Evolutionary conservation across 2,113 vertebrate species (phyloP).

Genomic region (Empidonax alnorum): DNA sequence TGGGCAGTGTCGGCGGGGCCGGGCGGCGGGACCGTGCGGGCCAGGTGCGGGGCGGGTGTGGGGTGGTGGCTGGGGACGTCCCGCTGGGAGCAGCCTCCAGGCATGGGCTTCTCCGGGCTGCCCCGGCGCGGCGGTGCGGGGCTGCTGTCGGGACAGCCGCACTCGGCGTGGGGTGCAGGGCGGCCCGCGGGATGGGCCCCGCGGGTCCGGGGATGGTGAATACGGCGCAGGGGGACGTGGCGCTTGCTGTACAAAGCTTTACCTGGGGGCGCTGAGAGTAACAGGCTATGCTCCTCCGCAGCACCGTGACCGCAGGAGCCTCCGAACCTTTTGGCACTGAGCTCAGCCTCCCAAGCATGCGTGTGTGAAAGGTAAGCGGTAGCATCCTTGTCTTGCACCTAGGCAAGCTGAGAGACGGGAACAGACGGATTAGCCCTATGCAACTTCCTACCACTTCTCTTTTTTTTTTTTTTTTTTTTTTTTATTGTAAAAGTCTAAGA

Average conservation of each 20-base stretch:
- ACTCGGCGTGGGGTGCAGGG: not conserved
- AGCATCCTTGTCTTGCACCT: not conserved
- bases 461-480: too few relatives aligned
- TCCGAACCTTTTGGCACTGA: rapidly evolving
- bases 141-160: not conserved
- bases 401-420: not conserved
- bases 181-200: not conserved
- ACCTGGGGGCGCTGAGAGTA: not conserved
- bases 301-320: not conserved
- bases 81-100: not conserved
- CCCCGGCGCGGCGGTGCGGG: not conserved
- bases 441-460: not conserved
- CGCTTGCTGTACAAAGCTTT: rapidly evolving
- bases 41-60: too few relatives aligned
- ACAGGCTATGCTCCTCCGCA: not conserved
- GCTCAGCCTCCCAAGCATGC: not conserved
- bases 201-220: not conserved
- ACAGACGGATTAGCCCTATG: not conserved
- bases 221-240: not conserved
- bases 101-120: not conserved
- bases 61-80: not conserved
- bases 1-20: not conserved
- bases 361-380: not conserved
- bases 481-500: not conserved
- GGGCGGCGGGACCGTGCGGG: not conserved